A percentile compares a stretch with the other conserved stretches of the same genome.
These are phyloP conservation scores for Atlantisia rogersi DNA, from an alignment of 2,113 vertebrate species.

Conservation along the genomic window DNA sequence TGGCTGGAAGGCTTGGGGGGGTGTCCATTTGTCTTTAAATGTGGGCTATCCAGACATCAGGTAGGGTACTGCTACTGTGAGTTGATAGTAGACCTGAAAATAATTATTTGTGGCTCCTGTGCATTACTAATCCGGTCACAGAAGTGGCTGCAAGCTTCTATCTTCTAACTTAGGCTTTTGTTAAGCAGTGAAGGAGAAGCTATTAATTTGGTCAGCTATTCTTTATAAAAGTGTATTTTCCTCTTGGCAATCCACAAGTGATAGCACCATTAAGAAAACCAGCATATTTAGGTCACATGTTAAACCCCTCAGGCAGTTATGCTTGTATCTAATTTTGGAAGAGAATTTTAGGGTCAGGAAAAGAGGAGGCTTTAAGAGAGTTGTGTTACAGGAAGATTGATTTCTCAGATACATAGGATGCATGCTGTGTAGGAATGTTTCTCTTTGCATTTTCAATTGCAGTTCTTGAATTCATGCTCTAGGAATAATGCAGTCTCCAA, in stretches of 20 bases:
- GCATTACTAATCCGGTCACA: neutral
- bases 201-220: conserved; percentile 27
- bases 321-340: conserved; percentile 27
- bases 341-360: neutral
- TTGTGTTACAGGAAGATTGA: neutral
- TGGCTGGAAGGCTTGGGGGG: neutral
- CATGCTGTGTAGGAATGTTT: neutral
- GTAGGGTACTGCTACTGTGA: neutral
- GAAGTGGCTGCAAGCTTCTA: neutral
- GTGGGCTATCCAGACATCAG: neutral
- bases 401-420: neutral
- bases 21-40: neutral
- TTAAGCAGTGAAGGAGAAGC: conserved; percentile 56
- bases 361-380: neutral
- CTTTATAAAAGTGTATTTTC: conserved; percentile 13
- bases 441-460: neutral
- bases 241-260: neutral
- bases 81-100: neutral
- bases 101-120: neutral
- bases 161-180: neutral
- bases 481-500: neutral
- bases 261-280: conserved; percentile 1
- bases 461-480: neutral
- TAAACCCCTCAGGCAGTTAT: neutral
- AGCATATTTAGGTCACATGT: conserved; percentile 32